These are phyloP conservation scores for Perodicticus potto DNA, from an alignment of 2,797 vertebrate species.

Conservation along the genomic window DNA sequence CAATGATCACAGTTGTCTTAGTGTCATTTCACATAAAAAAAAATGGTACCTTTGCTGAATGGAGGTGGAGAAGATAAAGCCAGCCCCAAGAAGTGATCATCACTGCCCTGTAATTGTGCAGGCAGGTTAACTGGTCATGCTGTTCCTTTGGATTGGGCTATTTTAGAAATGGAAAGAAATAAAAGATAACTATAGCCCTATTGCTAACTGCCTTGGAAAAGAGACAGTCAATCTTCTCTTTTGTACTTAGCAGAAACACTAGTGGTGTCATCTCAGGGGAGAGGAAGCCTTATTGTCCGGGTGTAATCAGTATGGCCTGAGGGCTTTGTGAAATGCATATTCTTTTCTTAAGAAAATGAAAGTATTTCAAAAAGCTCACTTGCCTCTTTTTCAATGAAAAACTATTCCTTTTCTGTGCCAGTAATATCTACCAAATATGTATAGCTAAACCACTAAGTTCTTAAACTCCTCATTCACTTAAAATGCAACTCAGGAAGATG, in stretches of 20 bases:
- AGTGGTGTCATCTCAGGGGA: not conserved
- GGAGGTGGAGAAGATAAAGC: not conserved
- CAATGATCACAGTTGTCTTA: slow-evolving; percentile 61
- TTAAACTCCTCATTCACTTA: slow-evolving; percentile 49
- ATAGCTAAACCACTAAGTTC: not conserved
- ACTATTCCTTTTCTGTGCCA: not conserved
- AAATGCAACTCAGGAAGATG: not conserved
- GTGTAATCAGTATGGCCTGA: not conserved
- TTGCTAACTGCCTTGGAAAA: slow-evolving; percentile 59
- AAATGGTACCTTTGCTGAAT: slow-evolving; percentile 49
- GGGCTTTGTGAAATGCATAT: not conserved
- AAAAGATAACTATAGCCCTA: slow-evolving; percentile 27
- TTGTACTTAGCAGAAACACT: slow-evolving; percentile 51
- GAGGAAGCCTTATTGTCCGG: not conserved
- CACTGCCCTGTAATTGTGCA: slow-evolving; percentile 35
- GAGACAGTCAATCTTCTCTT: slow-evolving; percentile 48
- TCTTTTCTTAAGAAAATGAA: slow-evolving; percentile 51
- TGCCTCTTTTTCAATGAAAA: slow-evolving; percentile 36
- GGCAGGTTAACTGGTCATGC: slow-evolving; percentile 69
- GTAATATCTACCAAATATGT: not conserved
- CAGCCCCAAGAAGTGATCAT: not conserved
- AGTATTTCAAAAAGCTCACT: slow-evolving; percentile 30
- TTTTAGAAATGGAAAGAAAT: slow-evolving; percentile 68
- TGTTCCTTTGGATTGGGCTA: slow-evolving; percentile 54
- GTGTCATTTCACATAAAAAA: slow-evolving; percentile 38